A percentile compares a stretch with the other conserved stretches of the same genome.
Evolutionary conservation across 2,113 vertebrate genomes (phyloP).

Genomic region (Ochotona princeps): DNA sequence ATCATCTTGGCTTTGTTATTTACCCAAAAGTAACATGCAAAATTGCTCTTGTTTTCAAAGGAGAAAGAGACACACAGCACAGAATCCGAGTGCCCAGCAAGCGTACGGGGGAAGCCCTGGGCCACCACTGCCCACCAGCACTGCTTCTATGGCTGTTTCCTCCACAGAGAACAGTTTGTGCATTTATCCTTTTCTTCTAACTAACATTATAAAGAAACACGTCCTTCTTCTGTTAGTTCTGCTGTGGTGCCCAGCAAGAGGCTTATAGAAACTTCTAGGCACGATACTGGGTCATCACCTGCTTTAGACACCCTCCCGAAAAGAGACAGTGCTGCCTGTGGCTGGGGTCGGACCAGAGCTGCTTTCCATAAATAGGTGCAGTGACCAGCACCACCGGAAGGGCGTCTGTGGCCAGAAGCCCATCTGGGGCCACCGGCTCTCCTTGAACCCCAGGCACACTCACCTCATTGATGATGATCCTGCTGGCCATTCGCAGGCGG

Average conservation of each 20-base stretch:
- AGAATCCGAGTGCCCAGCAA: not conserved
- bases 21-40: not conserved
- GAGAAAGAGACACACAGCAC: not conserved
- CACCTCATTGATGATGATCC: slow-evolving; percentile 98
- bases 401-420: too few relatives aligned
- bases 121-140: rapidly evolving
- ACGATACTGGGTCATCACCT: rapidly evolving
- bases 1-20: not conserved
- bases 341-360: not conserved
- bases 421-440: rapidly evolving
- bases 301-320: not conserved
- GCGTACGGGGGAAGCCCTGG: not conserved
- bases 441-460: not conserved
- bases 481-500: slow-evolving; percentile 96
- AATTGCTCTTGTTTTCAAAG: not conserved
- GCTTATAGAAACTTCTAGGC: not conserved
- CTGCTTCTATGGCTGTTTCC: not conserved
- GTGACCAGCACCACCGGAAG: rapidly evolving
- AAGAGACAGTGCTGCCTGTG: rapidly evolving
- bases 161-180: not conserved
- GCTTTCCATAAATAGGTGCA: not conserved
- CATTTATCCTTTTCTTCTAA: not conserved
- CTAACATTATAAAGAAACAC: not conserved
- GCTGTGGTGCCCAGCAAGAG: not conserved
- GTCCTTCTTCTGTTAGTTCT: not conserved